Conservation (phyloP, 2,113 vertebrate genomes). For the Myanophis thanlyinensis region DNA sequence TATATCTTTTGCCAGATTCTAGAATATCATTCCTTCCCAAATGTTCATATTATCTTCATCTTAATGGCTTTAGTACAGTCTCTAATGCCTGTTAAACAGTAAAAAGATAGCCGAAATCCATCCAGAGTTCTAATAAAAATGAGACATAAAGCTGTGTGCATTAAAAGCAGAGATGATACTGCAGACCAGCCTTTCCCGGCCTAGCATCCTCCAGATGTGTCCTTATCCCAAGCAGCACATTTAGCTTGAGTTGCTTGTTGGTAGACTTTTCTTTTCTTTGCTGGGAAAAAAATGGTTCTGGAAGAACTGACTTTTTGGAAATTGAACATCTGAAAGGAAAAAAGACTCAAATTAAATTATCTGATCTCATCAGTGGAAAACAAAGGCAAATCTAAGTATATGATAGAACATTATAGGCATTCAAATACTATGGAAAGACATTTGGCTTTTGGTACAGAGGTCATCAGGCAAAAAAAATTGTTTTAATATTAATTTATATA, state of each 20-base stretch:
- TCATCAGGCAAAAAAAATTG: background rate
- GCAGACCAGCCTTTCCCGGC: conserved; percentile 1
- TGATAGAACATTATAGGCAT: background rate
- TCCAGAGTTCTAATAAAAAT: conserved; percentile 56
- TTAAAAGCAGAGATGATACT: conserved; percentile 39
- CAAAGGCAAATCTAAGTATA: background rate
- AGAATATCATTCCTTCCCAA: conserved; percentile 49
- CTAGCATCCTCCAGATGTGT: background rate
- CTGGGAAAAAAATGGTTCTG: conserved; percentile 32
- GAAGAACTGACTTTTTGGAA: background rate
- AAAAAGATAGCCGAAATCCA: conserved; percentile 47
- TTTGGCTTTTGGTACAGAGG: background rate
- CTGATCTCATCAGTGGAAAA: no score
- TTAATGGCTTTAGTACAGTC: conserved; percentile 52
- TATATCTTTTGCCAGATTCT: conserved; percentile 45
- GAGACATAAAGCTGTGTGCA: conserved; percentile 51
- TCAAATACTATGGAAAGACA: background rate
- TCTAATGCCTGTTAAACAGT: conserved; percentile 42
- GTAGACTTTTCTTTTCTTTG: conserved; percentile 22
- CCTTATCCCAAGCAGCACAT: background rate
- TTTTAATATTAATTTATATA: background rate
- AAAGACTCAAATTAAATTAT: background rate
- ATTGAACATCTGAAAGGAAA: conserved; percentile 8
- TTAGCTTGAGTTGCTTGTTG: background rate
- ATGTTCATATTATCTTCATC: conserved; percentile 44